phyloP scores from a whole-genome alignment of 2,113 vertebrate species.

The Phrynosoma platyrhinos region DNA sequence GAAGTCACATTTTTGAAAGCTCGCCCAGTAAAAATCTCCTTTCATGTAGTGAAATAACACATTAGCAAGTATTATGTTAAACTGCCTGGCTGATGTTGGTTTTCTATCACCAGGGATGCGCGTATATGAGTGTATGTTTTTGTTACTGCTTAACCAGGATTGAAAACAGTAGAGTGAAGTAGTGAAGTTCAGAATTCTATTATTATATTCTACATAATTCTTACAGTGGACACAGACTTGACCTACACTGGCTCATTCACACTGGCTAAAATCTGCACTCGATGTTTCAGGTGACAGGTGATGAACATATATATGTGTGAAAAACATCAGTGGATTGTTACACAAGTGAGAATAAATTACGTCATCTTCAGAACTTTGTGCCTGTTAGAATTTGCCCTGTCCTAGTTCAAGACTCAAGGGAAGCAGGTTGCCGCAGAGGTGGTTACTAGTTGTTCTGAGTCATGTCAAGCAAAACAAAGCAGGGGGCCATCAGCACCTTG shows the following conservation, averaged over 20 bases:
- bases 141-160: background rate
- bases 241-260: background rate
- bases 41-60: background rate
- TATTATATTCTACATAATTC: background rate
- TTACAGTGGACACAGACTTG: background rate
- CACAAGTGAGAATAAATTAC: background rate
- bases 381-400: too few relatives aligned
- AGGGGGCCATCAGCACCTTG: too few relatives aligned
- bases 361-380: background rate
- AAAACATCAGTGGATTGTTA: background rate
- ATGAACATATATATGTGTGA: background rate
- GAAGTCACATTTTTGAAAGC: background rate
- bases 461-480: too few relatives aligned
- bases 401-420: too few relatives aligned
- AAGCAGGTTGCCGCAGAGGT: too few relatives aligned
- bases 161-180: background rate
- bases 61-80: background rate
- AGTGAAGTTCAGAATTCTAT: background rate
- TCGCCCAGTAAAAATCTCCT: background rate
- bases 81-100: background rate
- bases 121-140: background rate
- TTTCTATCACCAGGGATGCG: background rate
- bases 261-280: background rate
- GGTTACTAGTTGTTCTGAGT: too few relatives aligned
- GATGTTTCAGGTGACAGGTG: background rate